A percentile compares a stretch with the other conserved stretches of the same genome.
Conservation (phyloP, 2,797 vertebrate genomes). For the Gambelia wislizenii region DNA sequence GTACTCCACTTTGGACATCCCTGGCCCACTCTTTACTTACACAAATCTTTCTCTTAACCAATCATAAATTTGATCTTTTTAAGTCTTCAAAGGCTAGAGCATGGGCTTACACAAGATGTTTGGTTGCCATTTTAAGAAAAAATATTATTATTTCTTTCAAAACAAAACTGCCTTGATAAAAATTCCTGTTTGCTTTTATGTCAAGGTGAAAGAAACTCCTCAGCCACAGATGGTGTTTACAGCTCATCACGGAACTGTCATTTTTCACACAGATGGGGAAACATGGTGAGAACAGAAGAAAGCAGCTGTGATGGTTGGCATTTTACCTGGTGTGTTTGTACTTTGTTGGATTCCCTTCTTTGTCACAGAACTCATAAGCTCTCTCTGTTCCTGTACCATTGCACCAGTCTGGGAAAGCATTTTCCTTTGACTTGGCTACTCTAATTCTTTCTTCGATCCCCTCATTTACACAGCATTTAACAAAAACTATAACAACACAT, state of each 20-base stretch:
- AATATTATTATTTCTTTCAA: neutral
- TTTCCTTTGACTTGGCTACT: slow-evolving; percentile 91
- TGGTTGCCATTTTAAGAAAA: slow-evolving; percentile 59
- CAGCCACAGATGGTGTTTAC: slow-evolving; percentile 75
- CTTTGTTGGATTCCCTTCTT: slow-evolving; percentile 92
- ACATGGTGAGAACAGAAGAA: slow-evolving; percentile 75
- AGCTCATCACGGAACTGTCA: slow-evolving; percentile 52
- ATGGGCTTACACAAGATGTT: slow-evolving; percentile 54
- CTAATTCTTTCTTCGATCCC: slow-evolving; percentile 91
- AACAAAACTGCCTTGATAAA: slow-evolving; percentile 57
- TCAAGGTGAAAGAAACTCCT: slow-evolving; percentile 71
- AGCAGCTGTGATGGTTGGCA: slow-evolving; percentile 84
- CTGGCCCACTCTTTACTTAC: neutral
- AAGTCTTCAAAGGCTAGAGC: neutral
- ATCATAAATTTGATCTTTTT: neutral
- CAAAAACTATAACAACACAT: slow-evolving; percentile 88
- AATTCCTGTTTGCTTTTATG: slow-evolving; percentile 73
- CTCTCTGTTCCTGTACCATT: slow-evolving; percentile 79
- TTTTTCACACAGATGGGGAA: slow-evolving; percentile 73
- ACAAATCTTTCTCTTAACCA: neutral
- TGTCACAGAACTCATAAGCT: slow-evolving; percentile 82
- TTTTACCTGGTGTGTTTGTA: slow-evolving; percentile 87
- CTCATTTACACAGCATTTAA: slow-evolving; percentile 92
- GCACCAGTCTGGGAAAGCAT: slow-evolving; percentile 80
- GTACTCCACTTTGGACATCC: neutral